These are phyloP conservation scores for Steromphala cineraria DNA, from an alignment of 2,888 invertebrate genomes.

Conservation along the genomic window DNA sequence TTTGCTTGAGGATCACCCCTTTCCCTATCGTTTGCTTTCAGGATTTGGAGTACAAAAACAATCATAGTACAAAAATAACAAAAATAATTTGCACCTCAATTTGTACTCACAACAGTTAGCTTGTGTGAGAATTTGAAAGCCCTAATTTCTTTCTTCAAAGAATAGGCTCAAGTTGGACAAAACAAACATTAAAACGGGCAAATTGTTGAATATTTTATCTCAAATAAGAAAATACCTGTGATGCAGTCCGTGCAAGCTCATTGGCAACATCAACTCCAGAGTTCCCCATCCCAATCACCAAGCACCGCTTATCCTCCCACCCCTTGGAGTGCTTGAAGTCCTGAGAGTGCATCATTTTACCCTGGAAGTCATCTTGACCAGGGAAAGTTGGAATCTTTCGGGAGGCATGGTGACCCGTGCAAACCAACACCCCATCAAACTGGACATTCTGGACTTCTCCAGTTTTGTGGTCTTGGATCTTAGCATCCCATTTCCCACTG, in stretches of 20 bases:
- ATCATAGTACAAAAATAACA: no score
- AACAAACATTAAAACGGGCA: no score
- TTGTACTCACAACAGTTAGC: no score
- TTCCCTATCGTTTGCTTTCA: no score
- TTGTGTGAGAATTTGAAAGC: no score
- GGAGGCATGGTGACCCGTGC: slow-evolving; percentile 68
- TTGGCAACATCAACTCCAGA: slow-evolving; percentile 75
- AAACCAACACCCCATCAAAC: slow-evolving; percentile 69
- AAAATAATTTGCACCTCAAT: no score
- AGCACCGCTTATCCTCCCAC: slow-evolving; percentile 65
- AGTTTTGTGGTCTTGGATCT: slow-evolving; percentile 57
- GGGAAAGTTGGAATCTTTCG: slow-evolving; percentile 54
- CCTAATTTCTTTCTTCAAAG: no score
- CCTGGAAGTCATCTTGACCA: slow-evolving; percentile 53
- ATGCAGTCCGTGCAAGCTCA: slow-evolving; percentile 65
- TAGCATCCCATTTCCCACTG: slow-evolving; percentile 69
- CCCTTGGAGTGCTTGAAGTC: slow-evolving; percentile 44
- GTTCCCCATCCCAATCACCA: slow-evolving; percentile 77
- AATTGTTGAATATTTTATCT: no score
- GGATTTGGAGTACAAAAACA: no score
- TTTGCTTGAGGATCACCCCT: no score
- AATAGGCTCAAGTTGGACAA: no score
- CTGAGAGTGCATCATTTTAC: slow-evolving; percentile 58
- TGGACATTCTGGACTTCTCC: slow-evolving; percentile 43
- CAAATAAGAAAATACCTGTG: slow-evolving; percentile 25